These are phyloP conservation scores for Herpetotheres cachinnans DNA, from an alignment of 2,113 vertebrate genomes.

Conservation along the genomic window DNA sequence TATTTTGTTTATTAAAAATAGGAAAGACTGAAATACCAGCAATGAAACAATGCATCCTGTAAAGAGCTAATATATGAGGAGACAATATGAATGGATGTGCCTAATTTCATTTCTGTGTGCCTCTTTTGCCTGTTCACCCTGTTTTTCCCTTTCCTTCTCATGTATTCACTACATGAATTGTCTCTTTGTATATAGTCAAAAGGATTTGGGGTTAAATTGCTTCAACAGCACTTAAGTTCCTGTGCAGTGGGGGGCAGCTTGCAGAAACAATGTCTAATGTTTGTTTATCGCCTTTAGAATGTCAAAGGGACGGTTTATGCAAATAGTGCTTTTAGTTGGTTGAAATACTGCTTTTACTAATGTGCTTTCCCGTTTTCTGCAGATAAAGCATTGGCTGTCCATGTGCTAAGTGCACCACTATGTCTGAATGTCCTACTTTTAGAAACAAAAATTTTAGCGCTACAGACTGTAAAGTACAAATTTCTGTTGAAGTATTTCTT, in stretches of 20 bases:
- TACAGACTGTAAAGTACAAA: not conserved
- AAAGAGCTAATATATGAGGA: not conserved
- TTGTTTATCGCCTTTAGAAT: not conserved
- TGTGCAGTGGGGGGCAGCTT: not conserved
- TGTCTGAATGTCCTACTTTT: not conserved
- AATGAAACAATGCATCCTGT: accelerated
- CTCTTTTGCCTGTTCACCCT: not conserved
- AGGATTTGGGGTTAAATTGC: not conserved
- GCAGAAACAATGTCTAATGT: not conserved
- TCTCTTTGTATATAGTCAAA: not conserved
- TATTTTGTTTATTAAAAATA: not conserved
- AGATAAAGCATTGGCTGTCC: not conserved
- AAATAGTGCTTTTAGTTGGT: not conserved
- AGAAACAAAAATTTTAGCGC: not conserved
- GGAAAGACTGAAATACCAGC: not conserved
- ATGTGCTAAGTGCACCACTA: not conserved
- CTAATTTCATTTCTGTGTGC: not conserved
- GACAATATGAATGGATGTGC: not conserved
- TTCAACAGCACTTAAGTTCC: not conserved
- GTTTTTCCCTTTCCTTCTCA: not conserved
- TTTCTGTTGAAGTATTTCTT: not conserved
- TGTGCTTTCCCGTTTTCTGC: not conserved
- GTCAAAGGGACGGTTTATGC: not conserved
- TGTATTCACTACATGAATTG: not conserved
- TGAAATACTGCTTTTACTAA: not conserved